Evolutionary conservation across 2,797 vertebrate species (phyloP), one percentile per base, ranked within the genome.

Genomic region (Pangasius sanitwongsei): DNA sequence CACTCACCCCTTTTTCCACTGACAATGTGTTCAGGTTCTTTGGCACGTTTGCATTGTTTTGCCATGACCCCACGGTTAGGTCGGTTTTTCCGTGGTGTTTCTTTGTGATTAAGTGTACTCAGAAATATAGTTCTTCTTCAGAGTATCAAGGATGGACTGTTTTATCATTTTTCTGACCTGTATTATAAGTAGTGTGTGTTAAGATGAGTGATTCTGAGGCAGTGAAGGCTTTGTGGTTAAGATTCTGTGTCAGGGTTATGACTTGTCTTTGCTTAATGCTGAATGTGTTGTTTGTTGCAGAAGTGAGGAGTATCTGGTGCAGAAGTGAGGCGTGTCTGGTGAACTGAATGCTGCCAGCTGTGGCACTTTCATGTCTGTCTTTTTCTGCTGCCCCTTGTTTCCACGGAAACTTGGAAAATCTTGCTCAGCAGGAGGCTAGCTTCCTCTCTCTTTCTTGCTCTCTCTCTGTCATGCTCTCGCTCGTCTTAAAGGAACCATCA

Each of bases 341-440:
- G 78, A 86, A 74, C 34, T 18, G 8, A 87, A 83, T 86, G 31
- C 83, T 88, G 57, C 63, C 85, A 83, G 81, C 55, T 59, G 77
- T 65, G n/a, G 90, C 80, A 89, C 75, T 65, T 91, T 92, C 69
- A 86, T 72, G 48, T 88, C 88, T 75, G 89, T 89, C 86, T 85
- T 86, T 89, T 84, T 90, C 81, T 37, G 7, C 85, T 44, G 74
- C 91, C 85, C 50, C 83, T 93, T 75, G 89, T 91, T 94, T 95
- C 89, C 89, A 89, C 77, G 53, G 50, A 57, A 90, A 82, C 89
- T 89, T 70, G 84, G 89, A 88, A 83, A 93, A 80, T 88, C 85
- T 87, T 74, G 87, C 57, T 82, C 61, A 67, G 90, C 86, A 86
- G 87, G 88, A 78, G 65, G n/a, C 61, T 63, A 59, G 37, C 80